Evolutionary conservation across 2,888 invertebrate species (phyloP).

Genomic region (Aplocera efformata): DNA sequence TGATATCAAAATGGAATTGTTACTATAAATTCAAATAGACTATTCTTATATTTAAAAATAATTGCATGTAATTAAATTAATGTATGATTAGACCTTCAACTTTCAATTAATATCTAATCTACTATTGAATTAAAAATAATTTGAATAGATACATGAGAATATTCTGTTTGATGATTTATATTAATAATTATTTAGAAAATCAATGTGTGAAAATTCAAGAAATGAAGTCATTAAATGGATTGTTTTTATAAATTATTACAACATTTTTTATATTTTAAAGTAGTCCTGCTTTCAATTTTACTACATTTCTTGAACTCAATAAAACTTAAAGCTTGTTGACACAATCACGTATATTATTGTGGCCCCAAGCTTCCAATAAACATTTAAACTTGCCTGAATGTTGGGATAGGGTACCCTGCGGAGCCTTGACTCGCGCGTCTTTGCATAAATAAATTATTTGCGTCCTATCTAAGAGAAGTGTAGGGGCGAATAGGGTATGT

Average conservation of each 20-base stretch:
- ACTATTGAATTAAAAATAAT: too few species aligned
- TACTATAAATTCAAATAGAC: constrained; percentile 3
- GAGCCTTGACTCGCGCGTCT: constrained; percentile 69
- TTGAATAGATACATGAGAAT: constrained; percentile 11
- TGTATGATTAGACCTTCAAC: too few species aligned
- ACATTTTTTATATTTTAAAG: too few species aligned
- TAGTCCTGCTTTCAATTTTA: constrained; percentile 8
- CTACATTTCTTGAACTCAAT: constrained; percentile 22
- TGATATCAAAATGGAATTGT: constrained; percentile 11
- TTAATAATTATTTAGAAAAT: neutral
- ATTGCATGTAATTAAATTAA: too few species aligned
- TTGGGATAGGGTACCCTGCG: constrained; percentile 98
- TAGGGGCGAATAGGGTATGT: constrained; percentile 46
- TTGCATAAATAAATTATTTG: constrained; percentile 21
- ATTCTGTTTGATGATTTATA: constrained; percentile 3
- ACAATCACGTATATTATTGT: constrained; percentile 50
- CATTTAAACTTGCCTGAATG: constrained; percentile 91
- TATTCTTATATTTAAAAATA: constrained; percentile 6
- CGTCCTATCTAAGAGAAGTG: constrained; percentile 33
- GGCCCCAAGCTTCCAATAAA: constrained; percentile 46
- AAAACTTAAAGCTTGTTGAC: constrained; percentile 34
- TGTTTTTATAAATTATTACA: constrained; percentile 26
- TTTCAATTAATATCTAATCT: too few species aligned
- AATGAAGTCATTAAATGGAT: constrained; percentile 27
- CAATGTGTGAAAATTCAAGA: constrained; percentile 22